Percentiles rank a stretch among this genome's conserved stretches.
phyloP scores from a whole-genome alignment of 2,113 vertebrate genomes.

The Chelonoidis abingdonii region DNA sequence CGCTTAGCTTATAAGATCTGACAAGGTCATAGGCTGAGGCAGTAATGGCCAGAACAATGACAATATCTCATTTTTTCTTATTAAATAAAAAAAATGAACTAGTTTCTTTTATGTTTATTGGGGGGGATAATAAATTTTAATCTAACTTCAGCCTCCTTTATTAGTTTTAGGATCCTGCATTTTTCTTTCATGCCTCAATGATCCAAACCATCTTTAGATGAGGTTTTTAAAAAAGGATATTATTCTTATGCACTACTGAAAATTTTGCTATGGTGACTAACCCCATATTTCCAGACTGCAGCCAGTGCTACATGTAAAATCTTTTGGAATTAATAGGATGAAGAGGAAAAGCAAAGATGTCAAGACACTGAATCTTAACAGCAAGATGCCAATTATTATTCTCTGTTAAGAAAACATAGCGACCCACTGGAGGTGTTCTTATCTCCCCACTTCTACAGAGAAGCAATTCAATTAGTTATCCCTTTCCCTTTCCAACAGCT shows the following conservation, averaged over 20 bases:
- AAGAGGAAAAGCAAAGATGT: constrained; percentile 26
- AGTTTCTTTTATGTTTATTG: background rate
- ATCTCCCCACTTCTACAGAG: background rate
- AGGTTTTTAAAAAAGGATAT: background rate
- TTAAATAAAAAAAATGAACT: background rate
- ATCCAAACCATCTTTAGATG: background rate
- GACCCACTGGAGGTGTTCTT: background rate
- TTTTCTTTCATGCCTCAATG: background rate
- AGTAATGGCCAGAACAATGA: constrained; percentile 8
- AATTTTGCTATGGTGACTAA: background rate
- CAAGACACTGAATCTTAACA: constrained; percentile 4
- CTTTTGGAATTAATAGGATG: constrained; percentile 37
- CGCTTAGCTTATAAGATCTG: constrained; percentile 13
- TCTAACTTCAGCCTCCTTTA: background rate
- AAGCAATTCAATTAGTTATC: constrained; percentile 43
- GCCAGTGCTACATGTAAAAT: background rate
- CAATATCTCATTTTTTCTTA: background rate
- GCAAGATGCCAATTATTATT: constrained; percentile 30
- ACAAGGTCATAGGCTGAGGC: constrained; percentile 28
- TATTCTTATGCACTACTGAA: background rate
- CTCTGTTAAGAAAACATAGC: constrained; percentile 13
- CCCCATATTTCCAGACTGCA: background rate
- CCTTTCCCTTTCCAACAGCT: background rate
- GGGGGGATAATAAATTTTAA: background rate
- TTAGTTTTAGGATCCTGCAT: background rate